Percentiles rank a stretch among this genome's conserved stretches.
Evolutionary conservation across 2,888 invertebrate genomes (phyloP).

Genomic region (Synergus laeviventris): DNA sequence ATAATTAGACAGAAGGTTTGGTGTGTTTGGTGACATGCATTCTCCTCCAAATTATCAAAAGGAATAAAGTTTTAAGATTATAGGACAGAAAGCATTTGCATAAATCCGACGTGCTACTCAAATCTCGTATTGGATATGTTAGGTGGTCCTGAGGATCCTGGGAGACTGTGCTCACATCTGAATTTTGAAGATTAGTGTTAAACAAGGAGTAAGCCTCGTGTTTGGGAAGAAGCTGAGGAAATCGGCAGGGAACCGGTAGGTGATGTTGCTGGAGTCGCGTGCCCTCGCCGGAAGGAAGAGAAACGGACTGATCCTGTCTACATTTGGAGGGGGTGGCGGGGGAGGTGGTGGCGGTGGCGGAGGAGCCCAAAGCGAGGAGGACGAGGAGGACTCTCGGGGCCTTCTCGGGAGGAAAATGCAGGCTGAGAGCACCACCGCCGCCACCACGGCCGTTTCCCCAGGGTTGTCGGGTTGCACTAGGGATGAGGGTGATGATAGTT

Average conservation of each 20-base stretch:
- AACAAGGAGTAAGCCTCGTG: slow-evolving; percentile 8
- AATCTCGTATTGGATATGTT: neutral
- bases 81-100: neutral
- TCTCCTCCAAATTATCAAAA: neutral
- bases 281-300: slow-evolving; percentile 74
- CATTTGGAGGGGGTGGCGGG: slow-evolving; percentile 71
- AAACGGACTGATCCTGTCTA: slow-evolving; percentile 75
- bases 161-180: neutral
- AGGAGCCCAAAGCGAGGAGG: slow-evolving; percentile 80
- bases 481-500: slow-evolving; percentile 81
- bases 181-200: neutral
- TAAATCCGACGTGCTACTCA: neutral
- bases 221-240: slow-evolving; percentile 29
- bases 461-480: slow-evolving; percentile 75
- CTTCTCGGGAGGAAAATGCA: slow-evolving; percentile 76
- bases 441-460: slow-evolving; percentile 63
- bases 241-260: slow-evolving; percentile 57
- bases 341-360: slow-evolving; percentile 74
- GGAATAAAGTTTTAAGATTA: neutral
- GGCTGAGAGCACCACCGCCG: slow-evolving; percentile 74
- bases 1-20: neutral
- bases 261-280: slow-evolving; percentile 76
- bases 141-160: neutral
- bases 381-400: slow-evolving; percentile 79
- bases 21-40: neutral